These are phyloP conservation scores for Columba janthina DNA, from an alignment of 2,113 vertebrate species.

Conservation along the genomic window DNA sequence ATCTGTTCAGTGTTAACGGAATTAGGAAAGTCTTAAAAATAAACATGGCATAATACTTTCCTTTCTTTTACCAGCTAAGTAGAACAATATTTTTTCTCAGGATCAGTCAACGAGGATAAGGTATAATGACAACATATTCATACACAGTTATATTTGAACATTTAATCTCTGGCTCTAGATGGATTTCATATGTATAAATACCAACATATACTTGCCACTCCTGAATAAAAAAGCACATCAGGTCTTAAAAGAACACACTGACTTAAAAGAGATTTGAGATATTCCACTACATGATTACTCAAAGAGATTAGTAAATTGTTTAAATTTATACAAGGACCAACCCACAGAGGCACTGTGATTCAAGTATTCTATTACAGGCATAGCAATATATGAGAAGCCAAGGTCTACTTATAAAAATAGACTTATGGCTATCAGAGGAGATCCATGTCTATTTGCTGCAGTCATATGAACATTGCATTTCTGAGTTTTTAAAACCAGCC, in stretches of 20 bases:
- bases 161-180: not conserved
- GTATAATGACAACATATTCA: not conserved
- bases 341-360: not conserved
- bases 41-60: not conserved
- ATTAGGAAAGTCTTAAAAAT: conserved; percentile 10
- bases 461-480: not conserved
- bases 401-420: not conserved
- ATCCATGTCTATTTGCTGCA: not conserved
- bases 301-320: not conserved
- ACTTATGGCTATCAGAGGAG: not conserved
- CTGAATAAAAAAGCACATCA: not conserved
- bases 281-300: not conserved
- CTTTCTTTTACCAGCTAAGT: not conserved
- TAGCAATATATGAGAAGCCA: not conserved
- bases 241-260: not conserved
- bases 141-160: not conserved
- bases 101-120: not conserved
- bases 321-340: not conserved
- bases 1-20: not conserved
- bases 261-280: not conserved
- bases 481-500: not conserved
- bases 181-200: not conserved
- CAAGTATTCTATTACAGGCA: not conserved
- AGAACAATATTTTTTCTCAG: not conserved
- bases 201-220: not conserved